These are phyloP conservation scores for Metellina segmentata DNA, from an alignment of 2,888 invertebrate genomes.

Conservation along the genomic window DNA sequence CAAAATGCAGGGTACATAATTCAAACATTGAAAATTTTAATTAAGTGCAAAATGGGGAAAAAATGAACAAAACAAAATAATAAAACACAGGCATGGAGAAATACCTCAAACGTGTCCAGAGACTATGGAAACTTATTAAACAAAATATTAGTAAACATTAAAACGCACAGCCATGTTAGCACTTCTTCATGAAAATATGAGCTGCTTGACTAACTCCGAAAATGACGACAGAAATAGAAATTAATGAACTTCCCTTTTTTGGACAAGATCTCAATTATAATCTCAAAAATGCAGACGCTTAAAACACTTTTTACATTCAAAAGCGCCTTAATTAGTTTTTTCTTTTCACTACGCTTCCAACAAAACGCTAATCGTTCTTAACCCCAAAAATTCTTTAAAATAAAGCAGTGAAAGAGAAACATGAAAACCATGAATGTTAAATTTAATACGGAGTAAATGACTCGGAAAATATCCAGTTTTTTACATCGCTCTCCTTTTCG, in stretches of 20 bases:
- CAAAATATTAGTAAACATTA: too few species aligned
- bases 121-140: too few species aligned
- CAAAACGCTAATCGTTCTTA: not conserved
- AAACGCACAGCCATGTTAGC: too few species aligned
- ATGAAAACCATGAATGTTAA: conserved; percentile 18
- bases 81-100: too few species aligned
- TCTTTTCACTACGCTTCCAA: not conserved
- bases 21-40: too few species aligned
- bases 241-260: conserved; percentile 3
- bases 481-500: not conserved
- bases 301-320: not conserved
- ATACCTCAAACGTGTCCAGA: too few species aligned
- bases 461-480: not conserved
- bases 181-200: not conserved
- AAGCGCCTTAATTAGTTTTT: conserved; percentile 19
- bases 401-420: not conserved
- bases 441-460: not conserved
- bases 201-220: not conserved
- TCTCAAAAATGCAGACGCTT: conserved; percentile 5
- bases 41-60: too few species aligned
- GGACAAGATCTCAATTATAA: conserved; percentile 16
- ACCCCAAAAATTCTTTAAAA: not conserved
- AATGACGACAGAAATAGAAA: conserved; percentile 5
- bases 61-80: too few species aligned
- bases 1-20: too few species aligned